Evolutionary conservation across 2,797 vertebrate species (phyloP), one percentile per base, ranked within the genome.

Genomic region (Liasis olivaceus): DNA sequence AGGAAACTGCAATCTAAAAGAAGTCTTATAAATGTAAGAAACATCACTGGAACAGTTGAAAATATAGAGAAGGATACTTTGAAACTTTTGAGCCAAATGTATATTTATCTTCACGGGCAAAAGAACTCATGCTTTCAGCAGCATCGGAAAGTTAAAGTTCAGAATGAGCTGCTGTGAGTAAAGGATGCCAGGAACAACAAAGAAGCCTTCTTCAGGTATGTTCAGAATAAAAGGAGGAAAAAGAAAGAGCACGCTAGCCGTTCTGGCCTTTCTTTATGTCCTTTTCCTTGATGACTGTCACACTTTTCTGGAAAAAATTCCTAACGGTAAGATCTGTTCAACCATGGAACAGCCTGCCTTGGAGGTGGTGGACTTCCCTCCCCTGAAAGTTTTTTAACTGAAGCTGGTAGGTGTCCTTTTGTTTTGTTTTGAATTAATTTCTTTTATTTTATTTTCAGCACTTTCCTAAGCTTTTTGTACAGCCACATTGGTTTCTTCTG

Each of bases 11-110:
- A 90, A n/a, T 59, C 22, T 84, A 86, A 85, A 87, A 9, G 89
- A 91, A 93, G 91, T 60, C 58, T 58, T 93, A 62, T 54, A 91
- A 89, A 90, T 89, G 85, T 54, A 13, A 62, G 36, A 51, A 89
- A 88, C 77, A 24, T 22, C 56, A 31, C 28, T 87, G 64, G 93
- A 91, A 58, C 13, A 93, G 36, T 51, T 17, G 51, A 69, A 90
- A 85, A 2, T 60, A 58, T 56, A 87, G 62, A 31, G 86, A 17
- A 89, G 17, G 2, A 85, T 89, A 58, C 90, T 91, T 8, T 66
- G 93, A 91, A 56, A 72, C 4, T 86, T 81, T 62, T 58, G 1
- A 0, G 84, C 91, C 1, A 56, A 88, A 66, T 87, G 36, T 63
- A 3, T 69, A 62, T 20, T 51, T 62, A 9, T 11, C 26, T 13